phyloP scores from a whole-genome alignment of 2,888 invertebrate species.

The Marronus borbonicus region DNA sequence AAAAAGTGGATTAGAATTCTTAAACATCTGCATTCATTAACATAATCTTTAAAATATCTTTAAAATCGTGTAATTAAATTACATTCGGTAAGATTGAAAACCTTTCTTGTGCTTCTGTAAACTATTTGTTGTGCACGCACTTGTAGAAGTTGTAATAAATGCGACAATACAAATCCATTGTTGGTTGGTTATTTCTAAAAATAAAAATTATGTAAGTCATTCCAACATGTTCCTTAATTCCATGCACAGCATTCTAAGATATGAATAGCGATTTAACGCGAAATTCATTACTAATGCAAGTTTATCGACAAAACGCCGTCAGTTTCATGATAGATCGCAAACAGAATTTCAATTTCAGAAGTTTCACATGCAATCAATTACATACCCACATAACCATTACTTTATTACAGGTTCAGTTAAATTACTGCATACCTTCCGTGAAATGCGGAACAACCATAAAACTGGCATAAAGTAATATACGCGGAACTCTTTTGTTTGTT shows the following conservation, averaged over 20 bases:
- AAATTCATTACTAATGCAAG: conserved; percentile 10
- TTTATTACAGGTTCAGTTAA: background rate
- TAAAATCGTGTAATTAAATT: no score
- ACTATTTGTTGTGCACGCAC: no score
- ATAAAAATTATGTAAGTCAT: no score
- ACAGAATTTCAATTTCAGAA: conserved; percentile 15
- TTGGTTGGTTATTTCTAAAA: conserved; percentile 6
- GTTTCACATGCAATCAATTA: background rate
- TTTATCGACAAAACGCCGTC: background rate
- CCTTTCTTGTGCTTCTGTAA: no score
- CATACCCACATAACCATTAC: background rate
- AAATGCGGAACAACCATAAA: background rate
- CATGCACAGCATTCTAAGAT: background rate
- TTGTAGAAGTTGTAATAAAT: background rate
- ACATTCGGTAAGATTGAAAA: no score
- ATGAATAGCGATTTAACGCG: background rate
- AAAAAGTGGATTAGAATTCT: background rate
- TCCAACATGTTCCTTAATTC: background rate
- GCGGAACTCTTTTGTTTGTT: no score
- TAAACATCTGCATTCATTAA: background rate
- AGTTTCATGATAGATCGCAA: conserved; percentile 2
- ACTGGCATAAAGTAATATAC: no score
- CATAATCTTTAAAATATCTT: no score
- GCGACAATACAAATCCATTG: background rate
- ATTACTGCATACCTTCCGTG: background rate